Evolutionary conservation across 1,140 invertebrate species (phyloP), one percentile per base, ranked within the genome.

Genomic region (Orchestia grillus): DNA sequence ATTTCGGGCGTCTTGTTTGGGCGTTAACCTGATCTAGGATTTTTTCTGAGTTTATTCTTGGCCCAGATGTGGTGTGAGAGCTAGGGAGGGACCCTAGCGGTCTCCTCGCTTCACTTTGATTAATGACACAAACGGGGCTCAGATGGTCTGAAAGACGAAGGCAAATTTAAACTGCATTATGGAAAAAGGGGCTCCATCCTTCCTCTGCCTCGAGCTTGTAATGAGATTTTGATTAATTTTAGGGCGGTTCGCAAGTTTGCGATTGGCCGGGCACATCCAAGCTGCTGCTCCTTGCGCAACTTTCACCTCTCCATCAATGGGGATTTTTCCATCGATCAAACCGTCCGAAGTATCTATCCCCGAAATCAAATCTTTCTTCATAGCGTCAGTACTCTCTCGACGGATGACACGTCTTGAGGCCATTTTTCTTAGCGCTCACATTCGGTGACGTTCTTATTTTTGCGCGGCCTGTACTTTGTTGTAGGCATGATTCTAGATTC

Each of bases 211-310:
- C 92, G 92, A 94, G 92, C 92, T 47, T 94, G 92, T 94, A 94
- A 94, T 94, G 92, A 94, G 92, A 94, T 94, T 94, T 94, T 94
- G 92, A 94, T 94, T 94, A 94, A 94, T 94, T 94, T 94, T 94
- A 45, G 92, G 92, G 92, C 43, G 92, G 92, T 94, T 94, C 36
- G 44, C 92, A 94, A 94, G 92, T 94, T 94, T 94, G 92, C 92
- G 43, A 94, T 94, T 94, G 92, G 92, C 92, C 88, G 28, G 88
- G 88, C 88, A 91, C 44, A 45, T 94, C 92, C 92, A 94, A 94
- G 92, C 92, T 94, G 92, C 92, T 44, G 92, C 92, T 94, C 92
- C 92, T 8, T n/a, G 44, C 44, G 44, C 92, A 94, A 94, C 92
- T 94, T 94, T 94, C 92, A 94, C 92, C 92, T 94, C 44, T 94